These are phyloP conservation scores for Anabacerthia variegaticeps DNA, from an alignment of 2,797 vertebrate genomes.

Conservation along the genomic window DNA sequence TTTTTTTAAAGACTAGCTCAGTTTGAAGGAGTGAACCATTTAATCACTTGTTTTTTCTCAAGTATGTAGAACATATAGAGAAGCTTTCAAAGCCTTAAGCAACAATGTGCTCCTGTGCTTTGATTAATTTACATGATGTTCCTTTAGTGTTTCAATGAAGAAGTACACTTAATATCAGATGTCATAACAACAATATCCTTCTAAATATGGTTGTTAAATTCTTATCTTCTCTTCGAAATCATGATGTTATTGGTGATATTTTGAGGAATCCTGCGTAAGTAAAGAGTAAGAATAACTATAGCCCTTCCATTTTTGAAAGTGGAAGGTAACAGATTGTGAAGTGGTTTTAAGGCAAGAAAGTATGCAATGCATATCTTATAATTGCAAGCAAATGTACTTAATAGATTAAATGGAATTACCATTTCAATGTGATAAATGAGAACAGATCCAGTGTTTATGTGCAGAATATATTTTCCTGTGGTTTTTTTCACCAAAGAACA, in stretches of 20 bases:
- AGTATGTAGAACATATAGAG: not conserved
- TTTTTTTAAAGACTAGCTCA: not conserved
- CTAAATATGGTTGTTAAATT: not conserved
- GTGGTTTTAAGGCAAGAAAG: not conserved
- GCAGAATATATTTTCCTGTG: not conserved
- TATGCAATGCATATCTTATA: not conserved
- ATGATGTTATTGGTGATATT: conserved; percentile 1
- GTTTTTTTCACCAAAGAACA: not conserved
- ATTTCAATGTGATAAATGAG: not conserved
- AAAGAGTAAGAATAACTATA: not conserved
- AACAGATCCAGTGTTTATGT: not conserved
- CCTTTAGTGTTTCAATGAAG: not conserved
- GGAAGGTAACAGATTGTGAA: not conserved
- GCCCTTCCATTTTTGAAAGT: not conserved
- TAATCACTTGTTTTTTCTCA: conserved; percentile 39
- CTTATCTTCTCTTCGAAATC: not conserved
- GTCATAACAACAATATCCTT: not conserved
- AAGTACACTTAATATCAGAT: not conserved
- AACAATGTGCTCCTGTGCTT: not conserved
- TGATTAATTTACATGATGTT: not conserved
- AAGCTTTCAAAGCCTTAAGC: not conserved
- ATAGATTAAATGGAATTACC: not conserved
- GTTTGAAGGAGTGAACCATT: conserved; percentile 18
- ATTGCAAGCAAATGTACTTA: not conserved
- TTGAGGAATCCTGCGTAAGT: not conserved